Evolutionary conservation across 2,113 vertebrate genomes (phyloP).

Genomic region (Hydropotes inermis): DNA sequence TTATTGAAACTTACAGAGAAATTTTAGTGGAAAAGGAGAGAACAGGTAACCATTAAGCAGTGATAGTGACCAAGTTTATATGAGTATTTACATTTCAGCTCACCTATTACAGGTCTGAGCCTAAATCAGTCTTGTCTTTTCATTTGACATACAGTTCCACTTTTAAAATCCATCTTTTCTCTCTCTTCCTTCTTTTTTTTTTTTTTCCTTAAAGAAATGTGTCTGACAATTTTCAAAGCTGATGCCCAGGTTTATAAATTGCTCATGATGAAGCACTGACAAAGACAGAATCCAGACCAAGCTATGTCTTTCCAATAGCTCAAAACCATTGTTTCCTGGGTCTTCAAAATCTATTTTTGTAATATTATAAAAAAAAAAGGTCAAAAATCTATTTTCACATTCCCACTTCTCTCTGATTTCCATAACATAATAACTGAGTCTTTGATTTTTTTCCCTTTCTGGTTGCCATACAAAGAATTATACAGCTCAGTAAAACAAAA

Average conservation of each 20-base stretch:
- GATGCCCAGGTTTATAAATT: constrained; percentile 45
- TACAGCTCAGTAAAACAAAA: constrained; percentile 83
- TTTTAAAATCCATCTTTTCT: background rate
- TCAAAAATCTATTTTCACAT: constrained; percentile 21
- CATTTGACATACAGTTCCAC: background rate
- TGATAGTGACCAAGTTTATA: background rate
- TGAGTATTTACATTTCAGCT: background rate
- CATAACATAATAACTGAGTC: background rate
- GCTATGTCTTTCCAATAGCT: background rate
- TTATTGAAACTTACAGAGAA: background rate
- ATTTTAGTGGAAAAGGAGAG: background rate
- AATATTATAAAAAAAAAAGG: constrained; percentile 40
- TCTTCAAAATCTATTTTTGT: background rate
- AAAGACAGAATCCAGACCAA: background rate
- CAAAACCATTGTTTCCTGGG: constrained; percentile 8
- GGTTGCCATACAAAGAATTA: constrained; percentile 75
- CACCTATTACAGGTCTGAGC: background rate
- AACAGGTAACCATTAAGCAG: background rate
- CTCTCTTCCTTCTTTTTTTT: background rate
- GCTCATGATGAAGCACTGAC: background rate
- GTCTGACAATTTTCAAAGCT: constrained; percentile 26
- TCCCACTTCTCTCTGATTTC: constrained; percentile 37
- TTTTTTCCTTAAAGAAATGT: background rate
- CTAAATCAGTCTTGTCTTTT: background rate
- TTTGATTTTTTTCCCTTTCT: constrained; percentile 46